These are phyloP conservation scores for Columbina picui DNA, from an alignment of 2,113 vertebrate genomes.

Conservation along the genomic window DNA sequence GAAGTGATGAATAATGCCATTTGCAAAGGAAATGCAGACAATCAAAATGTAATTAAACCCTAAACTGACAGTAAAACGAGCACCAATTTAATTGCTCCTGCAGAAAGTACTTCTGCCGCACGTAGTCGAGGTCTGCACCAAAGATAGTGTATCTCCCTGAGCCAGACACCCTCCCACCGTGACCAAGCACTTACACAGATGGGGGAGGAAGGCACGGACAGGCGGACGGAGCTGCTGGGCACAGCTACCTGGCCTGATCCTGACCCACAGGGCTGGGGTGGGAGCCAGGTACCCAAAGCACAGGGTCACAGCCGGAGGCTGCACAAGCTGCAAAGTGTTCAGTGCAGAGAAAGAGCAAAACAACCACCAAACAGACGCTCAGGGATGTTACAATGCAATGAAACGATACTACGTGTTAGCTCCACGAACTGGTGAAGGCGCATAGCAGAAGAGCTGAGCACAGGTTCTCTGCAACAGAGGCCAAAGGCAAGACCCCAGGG, in stretches of 20 bases:
- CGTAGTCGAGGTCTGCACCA: neutral
- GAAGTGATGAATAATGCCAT: neutral
- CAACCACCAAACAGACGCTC: accelerated
- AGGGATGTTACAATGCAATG: neutral
- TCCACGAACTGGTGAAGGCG: neutral
- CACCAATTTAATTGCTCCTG: neutral
- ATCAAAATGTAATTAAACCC: neutral
- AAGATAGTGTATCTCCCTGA: neutral
- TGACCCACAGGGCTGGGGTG: neutral
- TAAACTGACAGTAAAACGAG: neutral
- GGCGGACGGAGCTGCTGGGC: neutral
- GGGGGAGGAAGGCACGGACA: neutral
- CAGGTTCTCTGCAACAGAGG: neutral
- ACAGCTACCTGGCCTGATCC: neutral
- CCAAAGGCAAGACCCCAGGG: neutral
- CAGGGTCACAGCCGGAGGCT: neutral
- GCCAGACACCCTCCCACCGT: neutral
- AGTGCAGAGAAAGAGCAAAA: neutral
- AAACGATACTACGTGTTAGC: neutral
- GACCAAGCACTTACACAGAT: neutral
- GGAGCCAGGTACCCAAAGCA: no score
- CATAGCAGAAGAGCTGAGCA: neutral
- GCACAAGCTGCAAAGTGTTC: neutral
- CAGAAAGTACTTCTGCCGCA: neutral
- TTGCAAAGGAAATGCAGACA: neutral